Percentiles rank a stretch among this genome's conserved stretches.
Conservation (phyloP, 2,888 invertebrate species). For the Sylvicola cinctus region DNA sequence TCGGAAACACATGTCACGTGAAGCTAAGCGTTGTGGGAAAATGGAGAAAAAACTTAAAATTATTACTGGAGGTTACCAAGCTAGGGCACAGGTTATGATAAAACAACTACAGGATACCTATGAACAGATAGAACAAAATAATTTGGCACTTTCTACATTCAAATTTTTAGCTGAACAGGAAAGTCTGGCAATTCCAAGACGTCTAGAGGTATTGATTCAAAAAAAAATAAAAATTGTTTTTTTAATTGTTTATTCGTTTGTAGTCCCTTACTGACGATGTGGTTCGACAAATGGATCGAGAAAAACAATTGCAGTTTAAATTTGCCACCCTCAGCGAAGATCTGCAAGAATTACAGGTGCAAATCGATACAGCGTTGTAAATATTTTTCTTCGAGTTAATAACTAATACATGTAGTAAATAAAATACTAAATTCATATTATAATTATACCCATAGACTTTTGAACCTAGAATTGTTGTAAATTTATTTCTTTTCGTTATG, state of each 20-base stretch:
- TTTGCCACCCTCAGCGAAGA: conserved; percentile 57
- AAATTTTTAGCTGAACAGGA: conserved; percentile 78
- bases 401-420: too few relatives aligned
- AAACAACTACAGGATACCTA: conserved; percentile 74
- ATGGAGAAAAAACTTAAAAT: conserved; percentile 95
- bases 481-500: conserved; percentile 7
- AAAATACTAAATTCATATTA: too few relatives aligned
- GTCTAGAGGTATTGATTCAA: conserved; percentile 47
- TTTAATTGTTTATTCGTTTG: conserved; percentile 10
- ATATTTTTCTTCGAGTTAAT: too few relatives aligned
- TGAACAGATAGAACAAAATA: conserved; percentile 78
- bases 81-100: conserved; percentile 51
- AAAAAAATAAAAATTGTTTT: conserved; percentile 3
- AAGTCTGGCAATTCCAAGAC: conserved; percentile 69
- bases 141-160: conserved; percentile 78
- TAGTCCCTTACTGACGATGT: conserved; percentile 82
- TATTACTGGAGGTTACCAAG: conserved; percentile 77
- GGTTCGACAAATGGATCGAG: conserved; percentile 75
- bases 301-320: conserved; percentile 65
- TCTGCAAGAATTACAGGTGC: conserved; percentile 29
- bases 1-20: conserved; percentile 85
- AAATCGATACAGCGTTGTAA: too few relatives aligned
- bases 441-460: too few relatives aligned
- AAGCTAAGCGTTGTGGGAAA: conserved; percentile 91
- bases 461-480: too few relatives aligned